Base-by-base conservation (phyloP, 2,113 vertebrate genomes). In the Menidia beryllina region DNA sequence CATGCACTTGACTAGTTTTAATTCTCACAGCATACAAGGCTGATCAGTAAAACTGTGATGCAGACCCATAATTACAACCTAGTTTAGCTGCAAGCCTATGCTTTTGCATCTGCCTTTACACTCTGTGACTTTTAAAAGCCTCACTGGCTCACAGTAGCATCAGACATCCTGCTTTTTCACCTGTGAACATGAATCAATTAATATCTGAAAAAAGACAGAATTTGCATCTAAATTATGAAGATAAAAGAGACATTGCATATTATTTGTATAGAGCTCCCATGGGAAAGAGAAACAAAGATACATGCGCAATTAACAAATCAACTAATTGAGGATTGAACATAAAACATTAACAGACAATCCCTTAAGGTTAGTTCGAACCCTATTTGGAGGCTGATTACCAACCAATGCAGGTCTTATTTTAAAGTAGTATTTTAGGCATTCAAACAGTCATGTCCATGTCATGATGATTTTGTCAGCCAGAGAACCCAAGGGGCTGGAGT, bases 41-140 rank as follows among this genome's bases (percentile, higher is more conserved):
- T 8, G 43, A 74, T 85, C 75, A 79, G 11, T 61, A 53, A 64
- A 84, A 39, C 72, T 14, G 45, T 20, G 41, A 66, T 55, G 63
- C 38, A 83, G 61, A 39, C 38, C 41, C 39, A 24, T 87, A 86
- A 91, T 85, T 90, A 83, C 80, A 91, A 78, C 19, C 56, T 17
- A n/a, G 41, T 57, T 36, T 45, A 75, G 63, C 85, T 53, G 49
- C 67, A 69, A 75, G 77, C 26, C 54, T 11, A 4, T 13, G 4
- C 48, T 57, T n/a, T 58, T n/a, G 61, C 19, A 51, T 51, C 54
- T 80, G 80, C 36, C 23, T 55, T 54, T 57, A 58, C 74, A 82
- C 60, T 84, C 53, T 55, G 65, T 72, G 79, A 34, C 30, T 21
- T 84, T 75, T 67, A 74, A 81, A 72, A 30, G 73, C 62, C 38